phyloP scores from a whole-genome alignment of 2,888 invertebrate genomes.

The Macrosiphum euphorbiae region DNA sequence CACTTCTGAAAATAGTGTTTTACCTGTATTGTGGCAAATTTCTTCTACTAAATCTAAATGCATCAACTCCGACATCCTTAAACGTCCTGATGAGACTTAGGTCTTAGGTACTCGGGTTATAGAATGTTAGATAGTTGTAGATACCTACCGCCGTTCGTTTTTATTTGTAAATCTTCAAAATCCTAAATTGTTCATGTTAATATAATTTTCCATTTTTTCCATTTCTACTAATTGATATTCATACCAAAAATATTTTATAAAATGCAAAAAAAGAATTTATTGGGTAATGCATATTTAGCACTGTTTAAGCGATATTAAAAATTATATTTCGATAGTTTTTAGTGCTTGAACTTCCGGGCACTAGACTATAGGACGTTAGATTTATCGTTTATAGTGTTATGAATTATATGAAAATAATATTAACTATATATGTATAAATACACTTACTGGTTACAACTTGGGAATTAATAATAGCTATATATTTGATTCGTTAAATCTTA shows the following conservation, averaged over 20 bases:
- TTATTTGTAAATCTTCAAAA: neutral
- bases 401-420: too few species aligned
- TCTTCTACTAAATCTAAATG: neutral
- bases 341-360: too few species aligned
- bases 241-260: neutral
- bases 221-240: neutral
- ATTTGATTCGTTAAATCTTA: neutral
- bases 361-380: too few species aligned
- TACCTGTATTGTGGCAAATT: neutral
- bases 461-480: neutral
- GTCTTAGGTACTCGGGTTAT: neutral
- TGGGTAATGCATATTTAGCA: too few species aligned
- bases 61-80: neutral
- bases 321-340: too few species aligned
- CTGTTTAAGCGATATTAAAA: neutral
- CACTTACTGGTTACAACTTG: neutral
- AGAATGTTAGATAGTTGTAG: neutral
- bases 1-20: neutral
- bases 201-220: neutral
- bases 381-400: too few species aligned
- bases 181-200: neutral
- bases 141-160: neutral
- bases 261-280: neutral
- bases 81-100: neutral
- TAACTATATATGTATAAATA: too few species aligned